Base-by-base conservation (phyloP, 1,140 invertebrate genomes). In the Lordiphosa mommai region DNA sequence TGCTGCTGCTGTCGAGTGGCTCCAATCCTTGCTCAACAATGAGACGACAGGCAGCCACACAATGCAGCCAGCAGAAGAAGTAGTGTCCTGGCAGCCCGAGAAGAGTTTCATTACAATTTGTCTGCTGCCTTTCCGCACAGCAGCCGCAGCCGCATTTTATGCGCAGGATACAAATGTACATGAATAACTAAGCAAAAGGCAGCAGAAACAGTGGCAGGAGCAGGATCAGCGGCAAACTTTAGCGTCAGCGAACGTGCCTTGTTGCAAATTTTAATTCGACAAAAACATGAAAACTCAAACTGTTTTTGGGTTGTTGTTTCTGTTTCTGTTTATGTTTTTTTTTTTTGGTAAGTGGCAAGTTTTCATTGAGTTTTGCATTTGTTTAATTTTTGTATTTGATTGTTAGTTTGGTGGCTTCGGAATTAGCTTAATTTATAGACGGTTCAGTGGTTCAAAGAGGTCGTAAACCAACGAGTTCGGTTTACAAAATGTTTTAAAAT, bases 91-190 rank as follows among this genome's bases (percentile, higher is more conserved):
- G 70, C 52, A 47, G 51, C 33, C 48, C 16, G 60, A 66, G 77
- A 70, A 65, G 67, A 84, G 71, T 84, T 84, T 84, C 77, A 84
- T 84, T 79, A 85, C 80, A 61, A 85, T 86, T 85, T 86, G 80
- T 85, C 80, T 85, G 80, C 80, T 80, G 80, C 74, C 80, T 85
- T 85, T 85, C 80, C 80, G 80, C 82, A 86, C 74, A 86, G 80
- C 80, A 85, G 80, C 80, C 80, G 74, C 77, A 84, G 77, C 77
- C 77, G 77, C 77, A 84, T 85, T 84, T 85, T 85, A 84, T 85
- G 77, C 77, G 77, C 77, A 84, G 77, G 77, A 84, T 84, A 84
- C 79, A 79, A 84, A 72, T 85, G 77, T 82, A 82, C 76, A 82
- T 82, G 76, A 82, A 82, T 82, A 82, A 76, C 76, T 82, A 82